These are phyloP conservation scores for Ormyrus rosae DNA, from an alignment of 2,888 invertebrate genomes.

Conservation along the genomic window DNA sequence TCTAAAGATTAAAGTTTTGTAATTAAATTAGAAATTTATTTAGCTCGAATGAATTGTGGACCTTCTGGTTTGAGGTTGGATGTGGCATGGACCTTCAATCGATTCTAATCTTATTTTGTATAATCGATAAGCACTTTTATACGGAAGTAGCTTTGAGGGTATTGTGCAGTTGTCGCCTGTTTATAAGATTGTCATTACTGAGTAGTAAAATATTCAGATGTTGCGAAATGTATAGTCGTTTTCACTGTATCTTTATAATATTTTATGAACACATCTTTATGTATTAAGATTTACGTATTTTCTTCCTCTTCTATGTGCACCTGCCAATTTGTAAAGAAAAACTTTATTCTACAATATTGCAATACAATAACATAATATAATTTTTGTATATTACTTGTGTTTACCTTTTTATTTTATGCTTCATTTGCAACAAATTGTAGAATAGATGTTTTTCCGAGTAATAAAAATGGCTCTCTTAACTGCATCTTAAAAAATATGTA, in stretches of 20 bases:
- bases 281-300: slow-evolving; percentile 52
- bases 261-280: slow-evolving; percentile 57
- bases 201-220: slow-evolving; percentile 57
- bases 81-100: slow-evolving; percentile 51
- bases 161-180: slow-evolving; percentile 53
- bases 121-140: slow-evolving; percentile 49
- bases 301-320: slow-evolving; percentile 44
- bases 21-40: slow-evolving; percentile 57
- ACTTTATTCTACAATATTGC: slow-evolving; percentile 38
- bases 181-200: slow-evolving; percentile 54
- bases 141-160: slow-evolving; percentile 46
- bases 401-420: slow-evolving; percentile 5
- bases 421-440: slow-evolving; percentile 25
- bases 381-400: slow-evolving; percentile 30
- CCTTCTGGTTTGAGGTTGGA: slow-evolving; percentile 48
- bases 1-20: slow-evolving; percentile 55
- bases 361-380: slow-evolving; percentile 27
- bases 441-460: slow-evolving; percentile 45
- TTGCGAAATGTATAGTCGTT: slow-evolving; percentile 56
- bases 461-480: slow-evolving; percentile 46
- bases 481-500: slow-evolving; percentile 41
- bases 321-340: slow-evolving; percentile 41
- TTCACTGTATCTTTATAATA: slow-evolving; percentile 54
- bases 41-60: slow-evolving; percentile 57
- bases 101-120: slow-evolving; percentile 54